Evolutionary conservation across 2,113 vertebrate genomes (phyloP).

Genomic region (Pseudopodoces humilis): DNA sequence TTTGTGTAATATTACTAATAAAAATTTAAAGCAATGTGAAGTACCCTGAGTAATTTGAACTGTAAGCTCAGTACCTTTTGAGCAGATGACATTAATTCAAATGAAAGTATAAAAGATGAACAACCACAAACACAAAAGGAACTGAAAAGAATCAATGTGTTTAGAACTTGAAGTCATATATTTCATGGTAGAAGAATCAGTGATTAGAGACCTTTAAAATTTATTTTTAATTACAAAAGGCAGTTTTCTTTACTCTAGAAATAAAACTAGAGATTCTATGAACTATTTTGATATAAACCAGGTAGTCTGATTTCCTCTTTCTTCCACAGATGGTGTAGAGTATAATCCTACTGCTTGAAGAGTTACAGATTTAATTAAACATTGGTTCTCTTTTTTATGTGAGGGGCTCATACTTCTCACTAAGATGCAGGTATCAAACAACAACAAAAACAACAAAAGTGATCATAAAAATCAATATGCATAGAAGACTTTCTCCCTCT

Average conservation of each 20-base stretch:
- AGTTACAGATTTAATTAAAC: not conserved
- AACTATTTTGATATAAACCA: not conserved
- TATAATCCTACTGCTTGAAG: not conserved
- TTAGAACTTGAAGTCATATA: not conserved
- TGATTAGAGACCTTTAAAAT: not conserved
- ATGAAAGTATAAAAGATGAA: not conserved
- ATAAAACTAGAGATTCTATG: not conserved
- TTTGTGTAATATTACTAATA: not conserved
- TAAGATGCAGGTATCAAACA: not conserved
- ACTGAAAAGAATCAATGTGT: not conserved
- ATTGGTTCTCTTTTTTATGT: not conserved
- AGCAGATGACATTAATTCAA: conserved; percentile 1
- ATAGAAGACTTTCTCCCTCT: not conserved
- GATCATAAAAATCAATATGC: not conserved
- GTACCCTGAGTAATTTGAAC: not conserved
- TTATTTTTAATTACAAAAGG: not conserved
- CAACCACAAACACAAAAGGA: not conserved
- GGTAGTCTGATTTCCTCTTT: not conserved
- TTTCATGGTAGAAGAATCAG: not conserved
- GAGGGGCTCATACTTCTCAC: not conserved
- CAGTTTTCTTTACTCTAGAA: not conserved
- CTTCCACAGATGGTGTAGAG: not conserved
- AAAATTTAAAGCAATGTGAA: not conserved
- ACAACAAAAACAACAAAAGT: not conserved
- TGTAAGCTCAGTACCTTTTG: not conserved